phyloP scores from a whole-genome alignment of 2,888 invertebrate genomes.

The Campoletis raptor region DNA sequence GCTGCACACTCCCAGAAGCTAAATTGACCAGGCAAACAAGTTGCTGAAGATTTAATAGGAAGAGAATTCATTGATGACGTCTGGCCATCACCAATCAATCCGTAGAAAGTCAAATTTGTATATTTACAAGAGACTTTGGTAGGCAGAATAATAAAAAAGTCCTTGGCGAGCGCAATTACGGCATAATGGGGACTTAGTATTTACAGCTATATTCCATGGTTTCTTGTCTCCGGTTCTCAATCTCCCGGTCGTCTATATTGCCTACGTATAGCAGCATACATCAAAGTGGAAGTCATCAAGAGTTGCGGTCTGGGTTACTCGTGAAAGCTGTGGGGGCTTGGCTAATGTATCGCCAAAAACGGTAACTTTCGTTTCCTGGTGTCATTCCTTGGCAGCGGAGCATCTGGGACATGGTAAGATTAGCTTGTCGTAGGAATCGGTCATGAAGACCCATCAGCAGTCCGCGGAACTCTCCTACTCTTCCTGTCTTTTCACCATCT shows the following conservation, averaged over 20 bases:
- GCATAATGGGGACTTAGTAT: constrained; percentile 36
- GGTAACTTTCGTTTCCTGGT: constrained; percentile 54
- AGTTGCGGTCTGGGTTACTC: constrained; percentile 60
- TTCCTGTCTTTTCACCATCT: constrained; percentile 9
- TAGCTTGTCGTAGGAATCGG: background rate
- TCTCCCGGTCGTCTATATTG: constrained; percentile 7
- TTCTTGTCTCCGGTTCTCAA: constrained; percentile 29
- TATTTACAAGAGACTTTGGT: background rate
- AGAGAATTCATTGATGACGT: background rate
- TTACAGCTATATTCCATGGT: constrained; percentile 44
- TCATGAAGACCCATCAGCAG: background rate
- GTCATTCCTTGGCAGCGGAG: constrained; percentile 30
- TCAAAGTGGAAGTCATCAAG: constrained; percentile 62
- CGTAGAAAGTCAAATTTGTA: background rate
- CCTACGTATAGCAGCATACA: constrained; percentile 15
- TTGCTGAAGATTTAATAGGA: background rate
- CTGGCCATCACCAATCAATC: constrained; percentile 2
- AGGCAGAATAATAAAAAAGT: constrained; percentile 68
- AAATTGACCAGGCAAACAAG: background rate
- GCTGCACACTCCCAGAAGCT: background rate
- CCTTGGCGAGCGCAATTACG: constrained; percentile 73
- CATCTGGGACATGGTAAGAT: constrained; percentile 8
- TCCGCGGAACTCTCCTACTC: background rate
- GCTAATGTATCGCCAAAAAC: constrained; percentile 53
- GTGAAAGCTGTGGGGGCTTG: constrained; percentile 52